phyloP scores from a whole-genome alignment of 1,140 invertebrate species.

The Drosophila kanapiae region DNA sequence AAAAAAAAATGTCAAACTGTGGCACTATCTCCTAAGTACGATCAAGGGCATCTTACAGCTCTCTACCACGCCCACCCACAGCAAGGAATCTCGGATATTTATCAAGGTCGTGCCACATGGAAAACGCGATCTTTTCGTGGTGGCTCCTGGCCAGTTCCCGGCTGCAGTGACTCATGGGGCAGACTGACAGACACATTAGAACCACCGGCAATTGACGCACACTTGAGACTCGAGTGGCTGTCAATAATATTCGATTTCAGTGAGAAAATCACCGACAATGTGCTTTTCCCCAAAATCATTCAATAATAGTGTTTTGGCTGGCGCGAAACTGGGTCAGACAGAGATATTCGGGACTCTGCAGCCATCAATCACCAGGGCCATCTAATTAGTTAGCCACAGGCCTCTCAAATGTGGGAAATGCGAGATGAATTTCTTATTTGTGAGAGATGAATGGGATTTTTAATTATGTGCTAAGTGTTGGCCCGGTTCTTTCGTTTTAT shows the following conservation, averaged over 20 bases:
- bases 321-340: slow-evolving; percentile 63
- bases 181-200: slow-evolving; percentile 51
- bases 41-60: no score
- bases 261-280: slow-evolving; percentile 18
- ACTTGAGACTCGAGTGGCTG: slow-evolving; percentile 67
- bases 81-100: slow-evolving; percentile 8
- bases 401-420: slow-evolving; percentile 36
- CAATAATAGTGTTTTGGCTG: slow-evolving; percentile 64
- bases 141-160: background rate
- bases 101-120: slow-evolving; percentile 43
- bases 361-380: slow-evolving; percentile 71
- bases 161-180: slow-evolving; percentile 40
- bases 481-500: slow-evolving; percentile 7
- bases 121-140: slow-evolving; percentile 37
- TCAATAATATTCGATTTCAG: slow-evolving; percentile 67
- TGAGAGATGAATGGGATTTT: slow-evolving; percentile 31
- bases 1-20: no score
- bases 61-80: background rate
- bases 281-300: slow-evolving; percentile 55
- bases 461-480: slow-evolving; percentile 66
- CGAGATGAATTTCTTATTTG: slow-evolving; percentile 21
- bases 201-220: slow-evolving; percentile 63
- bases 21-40: no score
- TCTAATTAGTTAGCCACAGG: slow-evolving; percentile 62
- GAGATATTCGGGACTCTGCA: slow-evolving; percentile 37